Percentiles rank a stretch among this genome's conserved stretches.
Evolutionary conservation across 2,113 vertebrate genomes (phyloP).

Genomic region (Brevimyrus niger): DNA sequence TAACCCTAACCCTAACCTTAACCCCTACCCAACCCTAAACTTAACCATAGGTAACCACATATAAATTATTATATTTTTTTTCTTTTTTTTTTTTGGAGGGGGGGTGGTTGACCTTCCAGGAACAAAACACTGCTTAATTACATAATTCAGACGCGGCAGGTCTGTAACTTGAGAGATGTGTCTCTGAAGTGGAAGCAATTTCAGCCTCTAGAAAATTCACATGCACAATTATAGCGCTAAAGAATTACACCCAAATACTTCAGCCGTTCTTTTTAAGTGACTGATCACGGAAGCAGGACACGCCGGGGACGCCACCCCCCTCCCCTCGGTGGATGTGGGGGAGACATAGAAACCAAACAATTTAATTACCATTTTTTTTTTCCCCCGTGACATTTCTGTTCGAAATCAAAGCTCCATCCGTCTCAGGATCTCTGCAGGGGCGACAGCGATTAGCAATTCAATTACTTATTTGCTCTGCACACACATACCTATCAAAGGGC

Average conservation of each 20-base stretch:
- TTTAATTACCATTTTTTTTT: background rate
- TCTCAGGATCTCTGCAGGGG: background rate
- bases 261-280: slow-evolving; percentile 1
- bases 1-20: background rate
- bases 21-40: background rate
- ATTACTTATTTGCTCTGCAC: background rate
- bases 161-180: background rate
- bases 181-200: background rate
- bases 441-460: background rate
- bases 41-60: background rate
- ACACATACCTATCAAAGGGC: slow-evolving; percentile 1
- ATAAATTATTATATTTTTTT: background rate
- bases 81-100: background rate
- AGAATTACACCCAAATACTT: background rate
- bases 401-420: background rate
- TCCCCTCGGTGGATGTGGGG: background rate
- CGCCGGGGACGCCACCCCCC: background rate
- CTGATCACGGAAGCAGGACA: slow-evolving; percentile 1
- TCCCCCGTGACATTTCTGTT: background rate
- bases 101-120: background rate
- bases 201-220: slow-evolving; percentile 1
- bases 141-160: background rate
- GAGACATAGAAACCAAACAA: slow-evolving; percentile 5
- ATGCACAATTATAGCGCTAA: background rate
- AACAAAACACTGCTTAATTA: background rate